These are phyloP conservation scores for Calliphora vicina DNA, from an alignment of 1,140 invertebrate species.

Conservation along the genomic window DNA sequence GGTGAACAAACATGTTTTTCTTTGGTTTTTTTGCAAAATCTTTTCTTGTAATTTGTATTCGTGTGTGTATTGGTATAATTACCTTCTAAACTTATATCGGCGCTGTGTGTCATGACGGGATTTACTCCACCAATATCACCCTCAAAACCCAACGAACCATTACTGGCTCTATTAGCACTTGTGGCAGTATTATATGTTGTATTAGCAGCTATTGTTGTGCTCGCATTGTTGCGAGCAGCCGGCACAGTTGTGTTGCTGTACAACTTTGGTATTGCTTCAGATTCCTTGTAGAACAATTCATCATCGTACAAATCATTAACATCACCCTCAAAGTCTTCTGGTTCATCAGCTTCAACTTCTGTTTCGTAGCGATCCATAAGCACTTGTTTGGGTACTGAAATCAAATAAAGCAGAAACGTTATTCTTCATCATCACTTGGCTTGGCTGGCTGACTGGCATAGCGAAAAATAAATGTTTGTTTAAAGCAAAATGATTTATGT, in stretches of 20 bases:
- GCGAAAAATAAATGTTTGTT: not conserved
- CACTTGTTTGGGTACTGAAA: slow-evolving; percentile 78
- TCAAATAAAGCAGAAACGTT: slow-evolving; percentile 27
- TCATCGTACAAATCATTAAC: slow-evolving; percentile 64
- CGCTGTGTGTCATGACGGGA: slow-evolving; percentile 58
- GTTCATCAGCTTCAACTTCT: slow-evolving; percentile 75
- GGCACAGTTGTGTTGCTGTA: slow-evolving; percentile 52
- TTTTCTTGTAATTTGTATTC: not conserved
- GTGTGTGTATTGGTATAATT: slow-evolving; percentile 34
- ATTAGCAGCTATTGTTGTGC: slow-evolving; percentile 21
- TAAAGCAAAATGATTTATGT: not conserved
- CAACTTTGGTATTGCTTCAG: slow-evolving; percentile 60
- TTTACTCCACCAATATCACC: slow-evolving; percentile 47
- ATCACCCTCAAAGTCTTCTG: slow-evolving; percentile 64
- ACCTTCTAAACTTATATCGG: slow-evolving; percentile 58
- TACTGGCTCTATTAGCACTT: slow-evolving; percentile 37
- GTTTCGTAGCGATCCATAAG: slow-evolving; percentile 81
- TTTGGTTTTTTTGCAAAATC: not conserved
- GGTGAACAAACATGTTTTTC: not conserved
- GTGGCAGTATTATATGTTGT: slow-evolving; percentile 29
- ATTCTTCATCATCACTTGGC: not conserved
- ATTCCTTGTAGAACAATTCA: slow-evolving; percentile 62
- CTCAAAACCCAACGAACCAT: slow-evolving; percentile 48
- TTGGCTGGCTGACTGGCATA: not conserved
- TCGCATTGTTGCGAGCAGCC: slow-evolving; percentile 21